phyloP scores from a whole-genome alignment of 2,113 vertebrate genomes.

The Triplophysa siluroides region DNA sequence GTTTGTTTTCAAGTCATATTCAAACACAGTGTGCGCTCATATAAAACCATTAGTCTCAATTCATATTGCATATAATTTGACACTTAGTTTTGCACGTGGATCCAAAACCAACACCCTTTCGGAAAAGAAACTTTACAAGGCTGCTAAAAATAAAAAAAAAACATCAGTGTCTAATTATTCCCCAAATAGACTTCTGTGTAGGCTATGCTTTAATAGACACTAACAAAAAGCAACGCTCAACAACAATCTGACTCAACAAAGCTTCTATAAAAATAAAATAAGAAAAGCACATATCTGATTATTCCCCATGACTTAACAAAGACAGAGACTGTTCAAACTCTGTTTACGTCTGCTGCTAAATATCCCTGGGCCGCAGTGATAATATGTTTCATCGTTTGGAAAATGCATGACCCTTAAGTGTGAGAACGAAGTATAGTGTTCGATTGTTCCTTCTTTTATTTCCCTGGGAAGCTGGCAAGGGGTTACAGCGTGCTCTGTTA shows the following conservation, averaged over 20 bases:
- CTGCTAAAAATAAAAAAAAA: no score
- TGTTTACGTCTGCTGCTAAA: neutral
- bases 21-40: neutral
- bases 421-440: constrained; percentile 22
- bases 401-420: constrained; percentile 26
- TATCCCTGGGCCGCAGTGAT: constrained; percentile 21
- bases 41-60: neutral
- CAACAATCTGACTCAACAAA: neutral
- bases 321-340: constrained; percentile 25
- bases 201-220: neutral
- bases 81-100: neutral
- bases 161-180: no score
- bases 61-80: neutral
- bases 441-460: constrained; percentile 23
- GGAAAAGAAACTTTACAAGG: neutral
- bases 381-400: constrained; percentile 35
- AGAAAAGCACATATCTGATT: neutral
- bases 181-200: no score
- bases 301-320: constrained; percentile 33
- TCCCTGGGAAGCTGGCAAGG: constrained; percentile 56
- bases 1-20: neutral
- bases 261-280: neutral
- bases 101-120: no score
- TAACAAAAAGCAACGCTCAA: neutral
- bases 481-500: constrained; percentile 57